Base-by-base conservation (phyloP, 2,113 vertebrate genomes). In the Poecilia latipinna region DNA sequence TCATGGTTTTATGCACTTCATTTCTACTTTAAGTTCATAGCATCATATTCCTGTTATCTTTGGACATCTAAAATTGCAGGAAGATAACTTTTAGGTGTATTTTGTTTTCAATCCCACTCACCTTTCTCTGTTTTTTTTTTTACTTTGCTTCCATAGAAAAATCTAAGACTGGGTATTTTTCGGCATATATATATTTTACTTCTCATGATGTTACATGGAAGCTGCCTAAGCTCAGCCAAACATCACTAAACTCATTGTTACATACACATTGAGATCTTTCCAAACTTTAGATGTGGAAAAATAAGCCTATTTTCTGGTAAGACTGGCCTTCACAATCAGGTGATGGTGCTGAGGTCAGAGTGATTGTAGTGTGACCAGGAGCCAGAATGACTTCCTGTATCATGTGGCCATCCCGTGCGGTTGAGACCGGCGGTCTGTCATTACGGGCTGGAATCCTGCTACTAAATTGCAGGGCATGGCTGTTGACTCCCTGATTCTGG, bases 381-480 rank as follows among this genome's bases (percentile, higher is more conserved):
- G 37, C 48, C 0, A 22, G 70, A 74, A 57, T 70, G 68, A 87
- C 74, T 90, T 89, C 90, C 90, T 89, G 71, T 29, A 74, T 86
- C 74, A 70, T 71, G 42, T 86, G 84, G 71, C 70, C 57, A 5
- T 83, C 75, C 79, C 24, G 42, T 68, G 70, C 74, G 72, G 72
- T 66, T 71, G 77, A 84, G 75, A 88, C 69, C 77, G 70, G 69
- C 64, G 73, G 42, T 74, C 89, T 93, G 80, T 93, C 85, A 93
- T 93, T 94, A 92, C 66, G 80, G 75, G 65, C 74, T 76, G 78
- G 80, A 88, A 84, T 77, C 78, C 83, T 87, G 83, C 64, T 73
- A 66, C 77, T 80, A 88, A 93, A 93, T 93, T 90, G 90, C 24
- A 90, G 92, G 88, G 87, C 89, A 89, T 78, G 72, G 75, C 88